These are phyloP conservation scores for Portunus trituberculatus DNA, from an alignment of 1,140 invertebrate genomes.

Conservation along the genomic window DNA sequence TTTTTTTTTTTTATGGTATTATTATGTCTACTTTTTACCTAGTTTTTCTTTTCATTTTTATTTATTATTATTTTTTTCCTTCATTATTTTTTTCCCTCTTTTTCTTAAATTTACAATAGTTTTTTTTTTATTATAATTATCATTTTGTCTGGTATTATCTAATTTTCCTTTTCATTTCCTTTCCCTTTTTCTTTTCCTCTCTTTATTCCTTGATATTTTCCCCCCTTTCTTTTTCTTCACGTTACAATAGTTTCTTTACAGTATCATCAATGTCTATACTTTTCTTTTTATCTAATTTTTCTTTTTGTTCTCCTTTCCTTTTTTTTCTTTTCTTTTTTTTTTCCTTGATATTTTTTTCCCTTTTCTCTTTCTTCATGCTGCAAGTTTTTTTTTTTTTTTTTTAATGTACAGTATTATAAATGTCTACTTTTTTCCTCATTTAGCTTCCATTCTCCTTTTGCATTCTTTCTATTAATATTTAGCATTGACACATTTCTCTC, in stretches of 20 bases:
- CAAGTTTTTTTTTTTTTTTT: too few species aligned
- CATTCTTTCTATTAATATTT: too few species aligned
- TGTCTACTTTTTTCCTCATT: too few species aligned
- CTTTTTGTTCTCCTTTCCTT: background rate
- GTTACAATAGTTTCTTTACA: background rate
- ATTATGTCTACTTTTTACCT: too few species aligned
- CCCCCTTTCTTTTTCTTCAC: slow-evolving; percentile 8
- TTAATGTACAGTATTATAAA: too few species aligned
- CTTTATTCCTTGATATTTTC: background rate
- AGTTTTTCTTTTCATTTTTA: too few species aligned
- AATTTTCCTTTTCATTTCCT: background rate
- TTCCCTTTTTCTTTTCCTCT: background rate
- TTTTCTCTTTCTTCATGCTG: background rate
- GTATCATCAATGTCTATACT: background rate
- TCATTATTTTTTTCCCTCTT: too few species aligned
- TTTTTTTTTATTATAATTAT: background rate
- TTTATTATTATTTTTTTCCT: too few species aligned
- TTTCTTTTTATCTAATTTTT: background rate
- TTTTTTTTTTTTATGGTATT: background rate
- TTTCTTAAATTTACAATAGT: too few species aligned
- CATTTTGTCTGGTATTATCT: background rate
- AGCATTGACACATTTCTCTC: too few species aligned
- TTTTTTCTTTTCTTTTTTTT: background rate
- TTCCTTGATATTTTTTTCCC: background rate
- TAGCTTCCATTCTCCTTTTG: background rate